phyloP scores from a whole-genome alignment of 2,888 invertebrate genomes.

The Brenthis daphne region DNA sequence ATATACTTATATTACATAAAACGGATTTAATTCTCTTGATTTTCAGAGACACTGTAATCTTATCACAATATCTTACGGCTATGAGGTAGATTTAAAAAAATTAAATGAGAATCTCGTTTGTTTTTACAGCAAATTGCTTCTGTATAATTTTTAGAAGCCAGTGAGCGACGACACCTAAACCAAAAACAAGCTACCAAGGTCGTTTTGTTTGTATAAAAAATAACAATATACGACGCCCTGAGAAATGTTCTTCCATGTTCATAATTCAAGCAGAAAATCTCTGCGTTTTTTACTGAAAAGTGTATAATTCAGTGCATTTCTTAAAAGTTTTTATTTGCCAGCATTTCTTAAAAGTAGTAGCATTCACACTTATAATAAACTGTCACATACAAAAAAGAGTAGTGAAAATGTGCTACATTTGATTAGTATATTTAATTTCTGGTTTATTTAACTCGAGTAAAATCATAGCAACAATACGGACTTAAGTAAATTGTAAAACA shows the following conservation, averaged over 20 bases:
- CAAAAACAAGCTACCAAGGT: conserved; percentile 6
- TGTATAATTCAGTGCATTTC: conserved; percentile 9
- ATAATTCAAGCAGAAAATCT: not conserved
- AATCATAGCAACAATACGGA: too few relatives aligned
- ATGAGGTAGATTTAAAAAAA: not conserved
- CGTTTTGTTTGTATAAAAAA: conserved; percentile 1
- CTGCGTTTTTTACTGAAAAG: not conserved
- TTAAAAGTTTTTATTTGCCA: conserved; percentile 21
- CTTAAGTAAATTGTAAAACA: too few relatives aligned
- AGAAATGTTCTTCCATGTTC: not conserved
- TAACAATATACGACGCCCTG: conserved; percentile 8
- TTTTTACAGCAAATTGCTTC: not conserved
- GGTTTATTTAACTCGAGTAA: too few relatives aligned
- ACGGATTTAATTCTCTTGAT: too few relatives aligned
- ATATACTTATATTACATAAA: too few relatives aligned
- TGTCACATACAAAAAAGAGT: conserved; percentile 19
- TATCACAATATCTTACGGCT: too few relatives aligned
- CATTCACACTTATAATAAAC: conserved; percentile 21
- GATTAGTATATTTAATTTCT: too few relatives aligned
- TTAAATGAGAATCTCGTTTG: not conserved
- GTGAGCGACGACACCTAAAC: not conserved
- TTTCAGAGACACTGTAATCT: too few relatives aligned
- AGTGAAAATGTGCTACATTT: not conserved
- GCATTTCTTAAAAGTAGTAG: conserved; percentile 14
- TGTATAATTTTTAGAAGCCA: not conserved